Evolutionary conservation across 2,113 vertebrate species (phyloP).

Genomic region (Hymenochirus boettgeri): DNA sequence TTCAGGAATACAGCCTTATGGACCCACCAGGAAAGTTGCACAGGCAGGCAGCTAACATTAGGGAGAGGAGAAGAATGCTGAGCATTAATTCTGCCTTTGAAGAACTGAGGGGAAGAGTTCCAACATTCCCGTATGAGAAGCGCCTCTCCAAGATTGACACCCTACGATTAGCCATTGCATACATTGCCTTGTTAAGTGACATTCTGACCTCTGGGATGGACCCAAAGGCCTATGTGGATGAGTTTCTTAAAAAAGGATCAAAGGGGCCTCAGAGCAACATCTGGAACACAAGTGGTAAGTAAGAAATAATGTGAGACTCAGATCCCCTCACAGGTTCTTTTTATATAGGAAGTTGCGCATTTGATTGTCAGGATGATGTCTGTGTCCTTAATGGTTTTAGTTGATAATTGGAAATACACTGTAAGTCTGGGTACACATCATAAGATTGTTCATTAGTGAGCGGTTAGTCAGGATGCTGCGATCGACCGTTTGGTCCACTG

Average conservation of each 20-base stretch:
- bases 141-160: constrained; percentile 76
- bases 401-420: no score
- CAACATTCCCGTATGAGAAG: constrained; percentile 74
- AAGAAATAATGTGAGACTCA: no score
- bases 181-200: constrained; percentile 70
- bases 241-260: constrained; percentile 64
- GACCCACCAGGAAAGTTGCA: constrained; percentile 63
- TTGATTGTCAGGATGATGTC: no score
- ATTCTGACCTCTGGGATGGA: constrained; percentile 67
- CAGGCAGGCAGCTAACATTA: constrained; percentile 68
- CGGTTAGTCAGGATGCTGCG: no score
- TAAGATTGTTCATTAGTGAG: no score
- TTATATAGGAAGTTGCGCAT: no score
- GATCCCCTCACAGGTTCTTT: no score
- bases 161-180: constrained; percentile 66
- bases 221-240: constrained; percentile 67
- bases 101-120: constrained; percentile 64
- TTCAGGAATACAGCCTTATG: constrained; percentile 20
- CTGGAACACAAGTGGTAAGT: constrained; percentile 77
- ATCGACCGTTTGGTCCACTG: no score
- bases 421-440: no score
- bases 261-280: constrained; percentile 57
- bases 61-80: constrained; percentile 71
- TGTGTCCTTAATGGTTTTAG: no score
- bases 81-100: constrained; percentile 71